These are phyloP conservation scores for Cepaea nemoralis DNA, from an alignment of 1,140 invertebrate species.

Conservation along the genomic window DNA sequence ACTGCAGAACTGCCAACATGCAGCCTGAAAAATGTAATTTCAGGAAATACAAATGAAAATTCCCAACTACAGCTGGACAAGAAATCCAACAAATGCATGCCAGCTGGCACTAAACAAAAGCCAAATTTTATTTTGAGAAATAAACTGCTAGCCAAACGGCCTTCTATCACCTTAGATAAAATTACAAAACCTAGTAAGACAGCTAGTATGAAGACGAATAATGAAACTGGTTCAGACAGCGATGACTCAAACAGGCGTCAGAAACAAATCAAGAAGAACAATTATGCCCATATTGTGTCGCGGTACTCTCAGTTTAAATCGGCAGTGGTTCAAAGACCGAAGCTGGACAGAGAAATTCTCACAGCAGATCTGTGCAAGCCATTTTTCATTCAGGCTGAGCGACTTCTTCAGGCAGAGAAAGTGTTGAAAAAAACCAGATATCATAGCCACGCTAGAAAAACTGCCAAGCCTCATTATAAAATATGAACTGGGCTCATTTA, in stretches of 20 bases:
- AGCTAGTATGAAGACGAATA: not conserved
- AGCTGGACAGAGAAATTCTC: not conserved
- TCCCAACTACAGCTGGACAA: not conserved
- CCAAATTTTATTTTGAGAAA: conserved; percentile 17
- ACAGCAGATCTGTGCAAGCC: conserved; percentile 1
- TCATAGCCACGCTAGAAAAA: not conserved
- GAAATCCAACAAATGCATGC: not conserved
- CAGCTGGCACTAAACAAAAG: not conserved
- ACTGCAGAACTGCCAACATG: not conserved
- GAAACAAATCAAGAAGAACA: not conserved
- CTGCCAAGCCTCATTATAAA: no score
- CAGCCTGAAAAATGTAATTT: not conserved
- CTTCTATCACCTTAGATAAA: not conserved
- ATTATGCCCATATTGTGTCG: not conserved
- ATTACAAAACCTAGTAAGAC: not conserved
- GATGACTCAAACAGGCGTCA: not conserved
- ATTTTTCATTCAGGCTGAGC: not conserved
- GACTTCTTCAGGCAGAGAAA: not conserved
- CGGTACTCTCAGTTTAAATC: not conserved
- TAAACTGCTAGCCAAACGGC: not conserved
- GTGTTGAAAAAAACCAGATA: not conserved
- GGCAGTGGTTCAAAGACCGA: not conserved
- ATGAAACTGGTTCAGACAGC: not conserved
- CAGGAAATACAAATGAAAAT: not conserved
- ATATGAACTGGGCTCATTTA: no score